Conservation (phyloP, 2,113 vertebrate genomes). For the Cyanocitta stelleri region DNA sequence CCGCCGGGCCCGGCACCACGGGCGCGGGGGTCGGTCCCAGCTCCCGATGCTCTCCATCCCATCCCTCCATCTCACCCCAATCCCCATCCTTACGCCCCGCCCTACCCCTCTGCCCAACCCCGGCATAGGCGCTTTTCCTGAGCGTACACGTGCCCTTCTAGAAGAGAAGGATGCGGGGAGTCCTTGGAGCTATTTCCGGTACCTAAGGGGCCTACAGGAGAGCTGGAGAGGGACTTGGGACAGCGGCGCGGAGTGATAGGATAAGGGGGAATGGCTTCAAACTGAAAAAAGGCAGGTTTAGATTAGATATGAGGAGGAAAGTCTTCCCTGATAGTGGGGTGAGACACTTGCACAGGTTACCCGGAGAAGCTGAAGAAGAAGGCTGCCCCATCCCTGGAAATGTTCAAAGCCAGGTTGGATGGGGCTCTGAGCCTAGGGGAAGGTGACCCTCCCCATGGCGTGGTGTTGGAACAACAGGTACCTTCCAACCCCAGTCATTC, state of each 20-base stretch:
- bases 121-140: not conserved
- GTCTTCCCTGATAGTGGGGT: not conserved
- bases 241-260: no score
- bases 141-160: accelerated
- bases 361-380: not conserved
- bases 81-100: accelerated
- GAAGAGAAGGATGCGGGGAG: not conserved
- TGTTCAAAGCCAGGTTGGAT: not conserved
- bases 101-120: accelerated
- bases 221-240: not conserved
- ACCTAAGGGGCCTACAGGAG: no score
- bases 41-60: not conserved
- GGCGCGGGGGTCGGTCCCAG: not conserved
- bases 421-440: not conserved
- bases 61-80: accelerated
- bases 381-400: not conserved
- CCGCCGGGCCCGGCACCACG: no score
- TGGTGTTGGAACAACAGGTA: not conserved
- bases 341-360: not conserved
- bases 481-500: not conserved
- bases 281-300: not conserved
- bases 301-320: not conserved
- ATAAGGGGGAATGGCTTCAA: no score
- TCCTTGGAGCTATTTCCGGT: accelerated
- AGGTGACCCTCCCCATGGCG: not conserved